Evolutionary conservation across 1,140 invertebrate species (phyloP), one percentile per base, ranked within the genome.

Genomic region (Zaprionus tsacasi): DNA sequence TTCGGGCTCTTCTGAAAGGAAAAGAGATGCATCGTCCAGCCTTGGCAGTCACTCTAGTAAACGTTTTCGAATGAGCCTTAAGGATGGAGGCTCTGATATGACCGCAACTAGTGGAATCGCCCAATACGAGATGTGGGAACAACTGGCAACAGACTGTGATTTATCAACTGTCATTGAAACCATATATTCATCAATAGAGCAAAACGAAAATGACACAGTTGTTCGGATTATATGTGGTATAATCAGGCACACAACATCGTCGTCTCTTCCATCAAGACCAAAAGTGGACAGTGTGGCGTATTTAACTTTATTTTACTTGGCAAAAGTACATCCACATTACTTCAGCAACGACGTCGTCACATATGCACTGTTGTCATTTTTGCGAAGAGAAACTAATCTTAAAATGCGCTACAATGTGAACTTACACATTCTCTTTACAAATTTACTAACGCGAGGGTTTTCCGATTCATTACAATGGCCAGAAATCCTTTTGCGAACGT

Each of bases 391-490:
- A 95, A 95, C 66, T 93, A 96, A 91, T 13, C 96, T 96, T 67
- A 92, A 92, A 77, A 82, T 81, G 64, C 65, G 91, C 0, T 91
- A 82, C n/a, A 98, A 97, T 93, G 94, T 96, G 2, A 93, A 97
- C 35, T 95, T 97, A n/a, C 96, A 97, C 72, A 96, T 98, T 12
- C 92, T 99, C 11, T 96, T 96, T 38, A 96, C 97, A 63, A 98
- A 98, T 93, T 94, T 99, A 72, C 93, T 99, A 15, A 95, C 97
- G 91, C 94, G 95, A 72, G 97, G 96, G 12, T 98, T 96, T 93
- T 93, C 95, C 48, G 97, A 97, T 30, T 95, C 94, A 61, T 95
- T 94, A 55, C 95, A 95, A 68, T 97, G 96, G 96, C 96, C 96
- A 5, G 96, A 97, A 79, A 93, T 94, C 61, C 96, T 97, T 93